Evolutionary conservation across 2,888 invertebrate genomes (phyloP), one percentile per base, ranked within the genome.

Genomic region (Agonum fuliginosum): DNA sequence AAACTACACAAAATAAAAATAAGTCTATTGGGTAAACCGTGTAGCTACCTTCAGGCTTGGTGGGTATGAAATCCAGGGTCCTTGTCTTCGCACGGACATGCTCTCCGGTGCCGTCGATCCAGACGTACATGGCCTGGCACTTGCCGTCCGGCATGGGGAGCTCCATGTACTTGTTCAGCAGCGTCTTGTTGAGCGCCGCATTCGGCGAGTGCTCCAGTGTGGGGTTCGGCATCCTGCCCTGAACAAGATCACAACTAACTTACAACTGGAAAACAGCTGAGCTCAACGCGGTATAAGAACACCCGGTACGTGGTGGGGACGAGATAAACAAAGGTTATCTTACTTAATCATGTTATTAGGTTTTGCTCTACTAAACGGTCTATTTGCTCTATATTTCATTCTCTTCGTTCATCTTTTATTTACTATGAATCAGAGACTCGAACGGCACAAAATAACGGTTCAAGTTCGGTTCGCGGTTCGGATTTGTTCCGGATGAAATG

Each of bases 61-160:
- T 91, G 1, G 97, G 97, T 80, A 95, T 91, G 83, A 93, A 95
- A 85, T 93, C 93, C 79, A 97, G 85, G 0, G 97, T 97, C 80
- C 95, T 91, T 80, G 96, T 96, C 87, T 98, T 98, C 87, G 94
- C 94, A 79, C 97, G 90, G 72, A 97, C 84, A 83, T 93, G 91
- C 86, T 97, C 96, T 19, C 96, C 97, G 17, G 94, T 93, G 24
- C 97, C 97, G 85, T 98, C 97, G 83, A 98, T 96, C 97, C 97
- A 98, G 74, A 97, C 90, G 87, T 98, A 98, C 70, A 95, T 96
- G 46, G 95, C 96, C 85, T 95, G 93, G 73, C 94, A 90, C 84
- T 91, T 91, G 83, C 94, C 92, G 24, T 92, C 93, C 5, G 95
- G 94, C 79, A 95, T 89, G 0, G 95, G 95, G 80, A 97, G 89